phyloP scores from a whole-genome alignment of 2,113 vertebrate species.

The Oryzias celebensis region DNA sequence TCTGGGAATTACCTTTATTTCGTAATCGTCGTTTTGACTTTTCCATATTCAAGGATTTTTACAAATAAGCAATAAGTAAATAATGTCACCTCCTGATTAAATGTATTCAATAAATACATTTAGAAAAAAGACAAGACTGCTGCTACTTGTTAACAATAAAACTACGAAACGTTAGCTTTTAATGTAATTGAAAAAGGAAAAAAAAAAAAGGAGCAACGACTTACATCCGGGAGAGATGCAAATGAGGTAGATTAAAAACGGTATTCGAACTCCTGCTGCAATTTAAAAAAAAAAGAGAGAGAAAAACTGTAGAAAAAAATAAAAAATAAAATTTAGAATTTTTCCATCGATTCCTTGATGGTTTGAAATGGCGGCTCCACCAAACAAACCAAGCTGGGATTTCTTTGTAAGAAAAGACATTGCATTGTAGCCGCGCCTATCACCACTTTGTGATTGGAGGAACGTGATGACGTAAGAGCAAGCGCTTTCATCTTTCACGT shows the following conservation, averaged over 20 bases:
- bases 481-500: not conserved
- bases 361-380: constrained; percentile 72
- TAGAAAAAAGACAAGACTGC: too few species aligned
- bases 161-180: constrained; percentile 49
- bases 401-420: constrained; percentile 37
- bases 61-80: too few species aligned
- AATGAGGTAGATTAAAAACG: constrained; percentile 38
- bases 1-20: too few species aligned
- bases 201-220: constrained; percentile 12
- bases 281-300: constrained; percentile 35
- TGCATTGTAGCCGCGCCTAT: constrained; percentile 35
- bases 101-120: too few species aligned
- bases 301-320: constrained; percentile 11
- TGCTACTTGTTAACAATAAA: not conserved
- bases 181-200: constrained; percentile 9
- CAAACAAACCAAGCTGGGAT: constrained; percentile 42
- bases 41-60: too few species aligned
- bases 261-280: not conserved
- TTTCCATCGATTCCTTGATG: not conserved
- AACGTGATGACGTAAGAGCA: too few species aligned
- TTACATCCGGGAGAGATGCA: constrained; percentile 52
- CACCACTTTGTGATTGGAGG: constrained; percentile 30
- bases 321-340: constrained; percentile 35
- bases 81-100: too few species aligned
- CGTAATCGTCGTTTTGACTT: too few species aligned